Evolutionary conservation across 2,113 vertebrate genomes (phyloP).

Genomic region (Mirounga angustirostris): DNA sequence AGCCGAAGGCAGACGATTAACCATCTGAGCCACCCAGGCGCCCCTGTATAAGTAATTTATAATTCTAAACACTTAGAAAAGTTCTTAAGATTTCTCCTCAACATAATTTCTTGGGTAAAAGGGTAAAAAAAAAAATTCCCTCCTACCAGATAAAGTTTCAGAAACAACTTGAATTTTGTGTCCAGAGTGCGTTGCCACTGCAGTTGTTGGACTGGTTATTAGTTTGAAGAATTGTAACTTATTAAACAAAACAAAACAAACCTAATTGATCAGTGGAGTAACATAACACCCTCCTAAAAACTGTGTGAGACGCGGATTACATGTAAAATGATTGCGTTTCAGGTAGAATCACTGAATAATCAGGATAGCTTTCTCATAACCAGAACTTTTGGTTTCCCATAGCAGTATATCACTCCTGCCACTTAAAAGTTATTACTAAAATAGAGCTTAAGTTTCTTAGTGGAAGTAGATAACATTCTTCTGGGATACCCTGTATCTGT

Average conservation of each 20-base stretch:
- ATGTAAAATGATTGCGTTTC: neutral
- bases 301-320: neutral
- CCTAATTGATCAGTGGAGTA: neutral
- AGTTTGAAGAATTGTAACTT: constrained; percentile 11
- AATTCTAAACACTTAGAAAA: neutral
- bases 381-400: neutral
- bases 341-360: neutral
- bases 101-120: neutral
- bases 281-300: neutral
- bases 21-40: neutral
- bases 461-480: neutral
- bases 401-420: neutral
- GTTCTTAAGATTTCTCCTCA: neutral
- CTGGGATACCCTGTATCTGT: neutral
- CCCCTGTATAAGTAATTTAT: neutral
- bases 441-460: neutral
- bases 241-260: neutral
- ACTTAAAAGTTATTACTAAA: neutral
- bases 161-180: constrained; percentile 15
- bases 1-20: no score
- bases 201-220: neutral
- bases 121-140: neutral
- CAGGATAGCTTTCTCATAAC: neutral
- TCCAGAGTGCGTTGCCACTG: neutral
- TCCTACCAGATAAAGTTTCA: neutral